Base-by-base conservation (phyloP, 2,888 invertebrate genomes). In the Cephus nigrinus region DNA sequence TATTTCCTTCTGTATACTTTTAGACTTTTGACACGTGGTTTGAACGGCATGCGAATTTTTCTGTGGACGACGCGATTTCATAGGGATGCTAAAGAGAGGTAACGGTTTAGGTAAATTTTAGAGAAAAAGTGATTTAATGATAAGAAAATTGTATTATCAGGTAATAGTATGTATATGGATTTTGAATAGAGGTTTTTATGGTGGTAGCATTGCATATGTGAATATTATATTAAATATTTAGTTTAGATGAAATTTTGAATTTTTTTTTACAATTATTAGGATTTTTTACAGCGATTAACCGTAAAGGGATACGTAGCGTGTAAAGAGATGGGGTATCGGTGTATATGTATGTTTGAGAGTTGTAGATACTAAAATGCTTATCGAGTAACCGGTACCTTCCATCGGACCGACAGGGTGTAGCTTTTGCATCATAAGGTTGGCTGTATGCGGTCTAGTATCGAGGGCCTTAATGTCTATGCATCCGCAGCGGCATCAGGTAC, bases 391-490 rank as follows among this genome's bases (percentile, higher is more conserved):
- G 9, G 32, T 71, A 33, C 31, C 71, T 33, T 32, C 71, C 71
- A 71, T 71, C 31, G 12, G 71, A 71, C 32, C 71, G 23, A 31
- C 71, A 33, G 71, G n/a, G 32, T 33, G 12, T 32, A 33, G 71
- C 71, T 71, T 71, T 32, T 71, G 71, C 71, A 71, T 71, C 71
- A 33, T 71, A 71, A 71, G 71, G n/a, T 71, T 33, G 71, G 71
- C 72, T 73, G 76, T 68, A 79, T 31, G 35, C 69, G 33, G 34
- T 73, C 69, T 32, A 69, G 78, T 77, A 68, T 68, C 68, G 74
- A 76, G 77, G 81, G 78, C 85, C 83, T 33, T 83, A 84, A 79
- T 80, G 84, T 81, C 77, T 79, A 76, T 78, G 81, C 76, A 83
- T 34, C 15, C 73, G 40, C 32, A 40, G 71, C 40, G 68, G 75